Base-by-base conservation (phyloP, 2,888 invertebrate species). In the Oligia strigilis region DNA sequence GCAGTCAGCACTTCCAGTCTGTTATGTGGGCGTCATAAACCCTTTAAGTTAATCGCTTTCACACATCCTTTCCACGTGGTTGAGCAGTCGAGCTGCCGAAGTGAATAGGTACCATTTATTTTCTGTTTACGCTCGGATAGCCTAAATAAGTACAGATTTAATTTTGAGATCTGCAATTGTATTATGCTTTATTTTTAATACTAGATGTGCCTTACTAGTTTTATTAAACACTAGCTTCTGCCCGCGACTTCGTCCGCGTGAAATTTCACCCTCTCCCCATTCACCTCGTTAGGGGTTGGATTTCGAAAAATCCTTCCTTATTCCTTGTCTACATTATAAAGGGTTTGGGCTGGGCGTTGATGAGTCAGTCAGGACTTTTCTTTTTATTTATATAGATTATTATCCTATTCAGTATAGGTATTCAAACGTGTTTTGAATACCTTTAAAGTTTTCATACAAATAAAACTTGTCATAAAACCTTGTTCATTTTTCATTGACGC, bases 21-120 rank as follows among this genome's bases (percentile, higher is more conserved):
- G 29, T 72, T 85, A 78, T 85, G 78, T 78, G 70, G 43, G 9
- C 36, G 72, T 78, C 75, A 82, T 84, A 85, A 85, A 84, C 69
- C 65, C 82, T 75, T 85, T 75, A 65, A 85, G 66, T 82, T 75
- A 78, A 78, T 82, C 82, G 79, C 66, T 66, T 75, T 79, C 75
- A 75, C 86, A 69, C 73, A 81, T 81, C 75, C 60, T 65, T 78
- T 78, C 78, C 78, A 70, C 69, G 70, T 75, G 78, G 55, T 17
- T 72, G 69, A n/a, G 29, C 82, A 55, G 69, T 75, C 65, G 72
- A 78, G 55, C 73, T 60, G 55, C 49, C 23, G 58, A 8, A 73
- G 74, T 40, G 40, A 72, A 72, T 46, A 36, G 4, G 3, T 36
- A 75, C 70, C 66, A 70, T 84, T 72, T 77, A 66, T 78, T 75